Base-by-base conservation (phyloP, 2,888 invertebrate genomes). In the Serripes groenlandicus region DNA sequence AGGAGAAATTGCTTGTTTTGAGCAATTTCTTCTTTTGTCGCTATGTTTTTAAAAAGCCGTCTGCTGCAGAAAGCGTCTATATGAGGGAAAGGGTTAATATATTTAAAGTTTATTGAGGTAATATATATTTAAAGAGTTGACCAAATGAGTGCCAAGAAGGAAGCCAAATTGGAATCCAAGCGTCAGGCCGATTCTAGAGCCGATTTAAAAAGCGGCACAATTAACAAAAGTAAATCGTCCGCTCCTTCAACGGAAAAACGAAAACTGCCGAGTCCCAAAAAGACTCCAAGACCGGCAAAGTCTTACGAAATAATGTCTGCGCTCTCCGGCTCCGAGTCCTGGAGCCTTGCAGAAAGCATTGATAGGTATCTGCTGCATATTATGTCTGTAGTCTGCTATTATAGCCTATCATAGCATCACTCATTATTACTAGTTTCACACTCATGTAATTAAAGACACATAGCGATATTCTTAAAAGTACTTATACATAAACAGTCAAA, bases 291-390 rank as follows among this genome's bases (percentile, higher is more conserved):
- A 64, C 86, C 83, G 30, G 84, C 80, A 15, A 82, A 86, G 62
- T 86, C 83, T 0, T 83, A 84, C 49, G 83, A 84, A 62, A 86
- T 84, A 49, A 60, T 84, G 54, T 80, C 83, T n/a, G 79, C 81
- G 30, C 66, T 66, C 11, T 66, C 66, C 0, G 66, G 42, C 35
- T 84, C 86, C 28, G 84, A 86, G 78, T 73, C 81, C 4, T 84
- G 84, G 83, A 84, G 86, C 69, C 69, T 86, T 4, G 86, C 86
- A 21, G 86, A 86, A 64, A 86, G 86, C 71, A 86, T 86, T 64
- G 86, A 86, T 83, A 83, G 86, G 86, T 86, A 86, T 76, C 56
- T n/a, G 28, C n/a, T n/a, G 1, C n/a, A n/a, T n/a, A n/a, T n/a
- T n/a, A 23, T 62, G 62, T 34, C 32, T 34, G 35, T 32, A 62